Conservation (phyloP, 2,888 invertebrate genomes). For the Sisyra nigra region DNA sequence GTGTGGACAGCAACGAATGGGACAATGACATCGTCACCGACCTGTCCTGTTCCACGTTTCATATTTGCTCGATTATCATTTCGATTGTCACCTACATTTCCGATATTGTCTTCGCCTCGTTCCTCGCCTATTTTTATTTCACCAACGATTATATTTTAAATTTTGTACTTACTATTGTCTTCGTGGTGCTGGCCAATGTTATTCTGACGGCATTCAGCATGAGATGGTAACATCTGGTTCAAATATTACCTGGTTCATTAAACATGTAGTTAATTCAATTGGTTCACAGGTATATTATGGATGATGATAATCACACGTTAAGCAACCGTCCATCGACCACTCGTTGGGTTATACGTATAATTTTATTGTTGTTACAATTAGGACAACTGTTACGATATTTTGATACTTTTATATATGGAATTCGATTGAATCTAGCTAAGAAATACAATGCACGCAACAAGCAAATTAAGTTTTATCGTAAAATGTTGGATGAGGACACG, state of each 20-base stretch:
- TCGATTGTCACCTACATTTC: constrained; percentile 28
- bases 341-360: constrained; percentile 27
- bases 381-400: constrained; percentile 30
- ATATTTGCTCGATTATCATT: constrained; percentile 26
- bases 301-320: constrained; percentile 27
- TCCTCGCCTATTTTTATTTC: constrained; percentile 28
- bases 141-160: constrained; percentile 24
- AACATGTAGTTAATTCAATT: too few relatives aligned
- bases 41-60: constrained; percentile 11
- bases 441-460: constrained; percentile 20
- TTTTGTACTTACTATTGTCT: constrained; percentile 33
- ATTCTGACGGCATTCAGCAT: constrained; percentile 33
- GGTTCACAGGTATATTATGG: constrained; percentile 28
- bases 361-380: constrained; percentile 29
- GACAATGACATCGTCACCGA: too few relatives aligned
- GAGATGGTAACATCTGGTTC: constrained; percentile 29
- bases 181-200: constrained; percentile 31
- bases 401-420: constrained; percentile 27
- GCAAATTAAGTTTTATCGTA: constrained; percentile 23
- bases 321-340: constrained; percentile 23
- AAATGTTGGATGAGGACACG: constrained; percentile 30
- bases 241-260: too few relatives aligned
- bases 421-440: constrained; percentile 23
- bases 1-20: too few relatives aligned
- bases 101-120: constrained; percentile 26